Conservation (phyloP, 2,888 invertebrate species). For the Brachyptera putata region DNA sequence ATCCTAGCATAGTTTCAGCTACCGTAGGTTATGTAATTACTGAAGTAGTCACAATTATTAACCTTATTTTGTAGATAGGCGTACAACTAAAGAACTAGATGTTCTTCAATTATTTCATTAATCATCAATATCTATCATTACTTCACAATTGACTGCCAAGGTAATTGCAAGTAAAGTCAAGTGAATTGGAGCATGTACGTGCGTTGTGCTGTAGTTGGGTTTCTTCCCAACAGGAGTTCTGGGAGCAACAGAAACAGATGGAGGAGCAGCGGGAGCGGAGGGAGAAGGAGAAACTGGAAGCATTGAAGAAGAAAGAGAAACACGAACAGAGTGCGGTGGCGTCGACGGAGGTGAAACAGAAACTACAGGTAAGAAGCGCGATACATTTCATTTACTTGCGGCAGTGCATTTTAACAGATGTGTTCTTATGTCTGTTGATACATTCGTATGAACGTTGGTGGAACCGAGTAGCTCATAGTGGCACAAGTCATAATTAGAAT, state of each 20-base stretch:
- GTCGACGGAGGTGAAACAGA: constrained; percentile 93
- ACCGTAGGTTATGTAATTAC: too few species aligned
- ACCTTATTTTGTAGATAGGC: too few species aligned
- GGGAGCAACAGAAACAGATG: constrained; percentile 81
- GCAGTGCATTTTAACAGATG: too few species aligned
- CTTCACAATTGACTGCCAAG: too few species aligned
- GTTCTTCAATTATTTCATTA: too few species aligned
- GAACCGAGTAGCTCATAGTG: not conserved
- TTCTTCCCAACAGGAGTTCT: constrained; percentile 59
- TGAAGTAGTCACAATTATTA: too few species aligned
- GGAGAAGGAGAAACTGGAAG: constrained; percentile 79
- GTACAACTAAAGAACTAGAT: too few species aligned
- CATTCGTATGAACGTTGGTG: not conserved
- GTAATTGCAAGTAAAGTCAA: too few species aligned
- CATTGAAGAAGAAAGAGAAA: constrained; percentile 88
- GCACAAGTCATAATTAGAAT: too few species aligned
- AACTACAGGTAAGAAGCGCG: constrained; percentile 74
- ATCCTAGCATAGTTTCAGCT: too few species aligned
- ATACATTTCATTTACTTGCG: too few species aligned
- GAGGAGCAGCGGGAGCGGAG: constrained; percentile 71
- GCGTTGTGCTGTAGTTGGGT: constrained; percentile 18
- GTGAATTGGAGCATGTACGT: not conserved
- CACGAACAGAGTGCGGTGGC: constrained; percentile 95
- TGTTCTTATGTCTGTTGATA: not conserved
- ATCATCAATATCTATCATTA: too few species aligned